Base-by-base conservation (phyloP, 2,888 invertebrate genomes). In the Catocala nupta region DNA sequence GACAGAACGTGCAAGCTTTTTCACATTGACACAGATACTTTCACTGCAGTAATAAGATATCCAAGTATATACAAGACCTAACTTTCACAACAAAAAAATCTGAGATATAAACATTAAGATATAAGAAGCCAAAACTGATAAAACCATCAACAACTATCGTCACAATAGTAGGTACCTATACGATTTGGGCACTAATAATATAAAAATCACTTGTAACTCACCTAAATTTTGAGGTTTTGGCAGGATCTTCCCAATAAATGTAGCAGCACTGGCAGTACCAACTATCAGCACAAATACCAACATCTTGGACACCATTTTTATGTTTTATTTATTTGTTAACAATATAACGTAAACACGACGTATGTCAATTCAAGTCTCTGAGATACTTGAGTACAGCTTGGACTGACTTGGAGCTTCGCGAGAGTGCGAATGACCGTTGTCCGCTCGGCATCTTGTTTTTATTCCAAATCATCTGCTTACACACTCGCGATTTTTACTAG, bases 231-330 rank as follows among this genome's bases (percentile, higher is more conserved):
- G 59, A 0, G 93, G 92, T 70, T 90, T 92, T 16, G 34, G 44
- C 0, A 90, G 89, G 7, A 78, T 61, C 1, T n/a, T 47, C n/a
- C 86, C 87, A 6, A 72, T 65, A 77, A 77, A 89, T 0, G 84
- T 85, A 0, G 92, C 92, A 10, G 88, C 89, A 73, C 75, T 85
- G 5, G 83, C 82, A 12, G 85, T 71, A 12, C 86, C 83, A 63
- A 91, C 77, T 63, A 88, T 67, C 58, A 89, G 59, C 44, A 82
- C 77, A 36, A 92, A 62, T 66, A 88, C 66, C 57, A 89, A 69
- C 67, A 87, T 81, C 78, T 86, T 89, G 63, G 85, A 82, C 83
- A 90, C 84, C 90, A 90, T 90, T 77, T 83, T 87, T 60, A 59
- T 54, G 34, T 52, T 47, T 55, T 42, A 45, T 55, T 45, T 48